Conservation (phyloP, 2,797 vertebrate genomes). For the Tapera naevia region DNA sequence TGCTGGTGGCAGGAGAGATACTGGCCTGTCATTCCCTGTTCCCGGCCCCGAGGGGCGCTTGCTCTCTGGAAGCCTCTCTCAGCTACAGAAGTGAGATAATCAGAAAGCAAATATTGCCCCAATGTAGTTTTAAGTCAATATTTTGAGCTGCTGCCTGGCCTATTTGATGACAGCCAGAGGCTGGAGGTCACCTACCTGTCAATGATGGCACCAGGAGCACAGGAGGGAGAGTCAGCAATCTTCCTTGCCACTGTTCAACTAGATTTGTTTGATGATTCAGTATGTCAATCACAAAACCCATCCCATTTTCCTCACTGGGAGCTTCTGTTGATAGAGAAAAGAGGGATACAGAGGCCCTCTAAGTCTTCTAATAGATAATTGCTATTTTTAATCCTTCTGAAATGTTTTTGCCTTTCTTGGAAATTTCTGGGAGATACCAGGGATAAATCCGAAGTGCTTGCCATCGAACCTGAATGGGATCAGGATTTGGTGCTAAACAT, state of each 20-base stretch:
- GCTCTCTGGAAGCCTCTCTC: background rate
- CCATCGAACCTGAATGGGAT: background rate
- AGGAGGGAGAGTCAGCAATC: background rate
- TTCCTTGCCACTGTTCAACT: background rate
- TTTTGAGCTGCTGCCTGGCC: constrained; percentile 24
- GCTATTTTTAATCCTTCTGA: background rate
- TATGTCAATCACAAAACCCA: background rate
- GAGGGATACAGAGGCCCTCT: accelerated
- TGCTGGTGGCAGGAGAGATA: background rate
- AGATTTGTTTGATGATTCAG: constrained; percentile 4
- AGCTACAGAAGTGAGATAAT: background rate
- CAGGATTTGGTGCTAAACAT: background rate
- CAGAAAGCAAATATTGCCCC: constrained; percentile 32
- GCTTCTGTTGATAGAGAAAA: background rate
- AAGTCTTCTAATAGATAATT: background rate
- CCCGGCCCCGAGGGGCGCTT: background rate
- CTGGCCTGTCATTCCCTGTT: background rate
- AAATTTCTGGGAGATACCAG: background rate
- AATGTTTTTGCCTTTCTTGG: background rate
- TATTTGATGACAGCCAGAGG: constrained; percentile 1
- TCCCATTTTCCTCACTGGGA: background rate
- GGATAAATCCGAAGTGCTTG: background rate
- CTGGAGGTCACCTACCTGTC: constrained; percentile 56
- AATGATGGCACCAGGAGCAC: background rate
- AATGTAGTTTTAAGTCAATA: constrained; percentile 11